Base-by-base conservation (phyloP, 2,888 invertebrate species). In the Xiphydria camelus region DNA sequence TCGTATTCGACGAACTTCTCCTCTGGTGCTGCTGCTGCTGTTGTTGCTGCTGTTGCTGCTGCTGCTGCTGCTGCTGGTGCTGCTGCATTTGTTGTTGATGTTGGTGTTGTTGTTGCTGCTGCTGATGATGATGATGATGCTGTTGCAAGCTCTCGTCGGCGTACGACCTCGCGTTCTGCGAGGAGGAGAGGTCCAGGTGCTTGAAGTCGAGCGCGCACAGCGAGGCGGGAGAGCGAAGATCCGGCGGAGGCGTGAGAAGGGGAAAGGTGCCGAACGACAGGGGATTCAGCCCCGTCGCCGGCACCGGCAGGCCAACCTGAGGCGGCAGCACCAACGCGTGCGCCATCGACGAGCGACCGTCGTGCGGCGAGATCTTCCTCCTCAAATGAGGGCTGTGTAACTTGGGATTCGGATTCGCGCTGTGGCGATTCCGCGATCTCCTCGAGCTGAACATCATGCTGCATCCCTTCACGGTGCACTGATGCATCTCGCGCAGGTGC, bases 391-490 rank as follows among this genome's bases (percentile, higher is more conserved):
- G 95, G 44, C 95, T 94, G 77, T 98, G 98, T 12, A 98, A 79
- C 75, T 98, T 98, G 0, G 98, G 98, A 77, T 98, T 98, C 0
- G 97, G 97, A 76, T 98, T 98, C 6, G 97, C 96, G 75, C 94
- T 94, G 77, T 98, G 98, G 2, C 98, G 83, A 70, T 98, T 98
- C 39, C 98, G 82, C 18, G 95, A 95, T 56, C 98, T 82, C 55
- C 98, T 82, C 7, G 96, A 97, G 75, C 96, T 97, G 73, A 98
- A 98, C 94, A 96, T 96, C 94, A 97, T 97, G 74, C 93, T 96
- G 78, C 98, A 98, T 0, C 97, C 97, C 72, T 94, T 94, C 0
- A 99, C 96, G 0, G 98, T 97, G 74, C 99, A 99, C 77, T 94
- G 94, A 77, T 99, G 99, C 98, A 99, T 99, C 80, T 99, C 99